Evolutionary conservation across 2,888 invertebrate genomes (phyloP).

Genomic region (Acheta domesticus): DNA sequence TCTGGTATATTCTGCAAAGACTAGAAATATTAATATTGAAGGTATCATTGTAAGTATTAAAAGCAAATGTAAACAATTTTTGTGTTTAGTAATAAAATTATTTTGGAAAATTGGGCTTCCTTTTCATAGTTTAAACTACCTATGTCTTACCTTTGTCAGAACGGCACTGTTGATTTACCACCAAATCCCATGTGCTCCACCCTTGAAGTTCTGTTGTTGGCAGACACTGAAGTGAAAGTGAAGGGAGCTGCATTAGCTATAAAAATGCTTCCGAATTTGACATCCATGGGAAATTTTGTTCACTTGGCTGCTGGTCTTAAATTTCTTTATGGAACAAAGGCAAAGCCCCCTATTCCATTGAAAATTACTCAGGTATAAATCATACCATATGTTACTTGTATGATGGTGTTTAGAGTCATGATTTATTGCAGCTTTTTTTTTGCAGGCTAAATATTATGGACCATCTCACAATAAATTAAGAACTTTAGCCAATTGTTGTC

Average conservation of each 20-base stretch:
- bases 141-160: conserved; percentile 22
- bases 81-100: background rate
- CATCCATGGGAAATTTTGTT: conserved; percentile 32
- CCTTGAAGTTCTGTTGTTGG: conserved; percentile 29
- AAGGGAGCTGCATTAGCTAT: conserved; percentile 32
- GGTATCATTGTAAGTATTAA: background rate
- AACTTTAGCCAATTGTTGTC: conserved; percentile 33
- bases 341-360: background rate
- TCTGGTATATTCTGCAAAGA: conserved; percentile 22
- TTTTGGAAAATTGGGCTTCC: background rate
- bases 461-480: conserved; percentile 33
- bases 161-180: background rate
- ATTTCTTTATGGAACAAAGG: conserved; percentile 26
- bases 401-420: background rate
- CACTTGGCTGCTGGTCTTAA: conserved; percentile 32
- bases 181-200: conserved; percentile 33
- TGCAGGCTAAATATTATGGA: conserved; percentile 32
- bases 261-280: conserved; percentile 29
- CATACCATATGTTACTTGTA: background rate
- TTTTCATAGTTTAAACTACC: background rate
- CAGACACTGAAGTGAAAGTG: conserved; percentile 30
- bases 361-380: conserved; percentile 27
- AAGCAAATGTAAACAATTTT: background rate
- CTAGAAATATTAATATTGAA: background rate
- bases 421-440: background rate